Conservation (phyloP, 2,113 vertebrate species). For the Chloroceryle aenea region DNA sequence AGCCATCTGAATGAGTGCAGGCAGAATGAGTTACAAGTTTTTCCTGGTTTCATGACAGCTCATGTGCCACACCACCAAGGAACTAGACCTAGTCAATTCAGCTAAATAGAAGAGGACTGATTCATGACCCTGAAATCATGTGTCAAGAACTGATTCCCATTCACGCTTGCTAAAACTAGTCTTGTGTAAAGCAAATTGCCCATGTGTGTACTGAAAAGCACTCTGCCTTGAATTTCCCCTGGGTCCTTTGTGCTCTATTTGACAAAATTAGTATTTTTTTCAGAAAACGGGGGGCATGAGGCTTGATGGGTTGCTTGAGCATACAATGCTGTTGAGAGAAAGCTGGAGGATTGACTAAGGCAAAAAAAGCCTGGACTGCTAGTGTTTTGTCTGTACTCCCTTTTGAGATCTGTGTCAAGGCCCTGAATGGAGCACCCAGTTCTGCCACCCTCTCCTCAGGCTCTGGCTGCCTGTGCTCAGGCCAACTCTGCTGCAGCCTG, state of each 20-base stretch:
- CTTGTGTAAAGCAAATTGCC: conserved; percentile 8
- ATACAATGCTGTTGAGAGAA: neutral
- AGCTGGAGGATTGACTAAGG: neutral
- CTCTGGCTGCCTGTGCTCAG: rapidly evolving
- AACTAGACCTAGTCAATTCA: neutral
- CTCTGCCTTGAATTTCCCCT: neutral
- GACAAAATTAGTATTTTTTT: neutral
- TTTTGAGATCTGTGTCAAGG: neutral
- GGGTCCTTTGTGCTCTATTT: neutral
- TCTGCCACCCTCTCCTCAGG: neutral
- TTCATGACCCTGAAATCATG: neutral
- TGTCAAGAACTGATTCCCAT: neutral
- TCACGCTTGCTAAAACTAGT: neutral
- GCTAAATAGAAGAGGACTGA: neutral
- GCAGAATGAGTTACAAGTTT: neutral
- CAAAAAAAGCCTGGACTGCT: neutral
- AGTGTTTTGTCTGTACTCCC: neutral
- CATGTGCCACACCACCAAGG: neutral
- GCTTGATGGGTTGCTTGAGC: neutral
- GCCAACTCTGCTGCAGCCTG: neutral
- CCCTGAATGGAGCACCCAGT: neutral
- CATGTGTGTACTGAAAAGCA: neutral
- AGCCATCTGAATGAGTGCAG: neutral
- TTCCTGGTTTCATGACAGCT: neutral
- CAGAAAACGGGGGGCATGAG: neutral